A percentile compares a stretch with the other conserved stretches of the same genome.
Evolutionary conservation across 1,140 invertebrate genomes (phyloP).

Genomic region (Pogonomyrmex barbatus): DNA sequence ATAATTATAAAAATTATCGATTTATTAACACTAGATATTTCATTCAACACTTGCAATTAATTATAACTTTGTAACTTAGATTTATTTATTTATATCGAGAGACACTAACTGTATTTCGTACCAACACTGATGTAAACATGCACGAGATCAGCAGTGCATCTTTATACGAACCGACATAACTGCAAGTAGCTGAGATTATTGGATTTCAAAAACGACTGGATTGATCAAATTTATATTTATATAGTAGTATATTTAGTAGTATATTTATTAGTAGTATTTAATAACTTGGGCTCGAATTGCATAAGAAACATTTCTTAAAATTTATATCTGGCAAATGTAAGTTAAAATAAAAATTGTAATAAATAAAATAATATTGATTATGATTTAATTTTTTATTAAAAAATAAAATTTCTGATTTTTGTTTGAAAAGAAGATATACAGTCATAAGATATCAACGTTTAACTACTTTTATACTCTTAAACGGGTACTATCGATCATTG

Average conservation of each 20-base stretch:
- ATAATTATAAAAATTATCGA: neutral
- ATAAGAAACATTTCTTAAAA: too few relatives aligned
- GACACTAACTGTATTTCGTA: too few relatives aligned
- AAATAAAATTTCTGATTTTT: neutral
- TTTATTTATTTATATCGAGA: neutral
- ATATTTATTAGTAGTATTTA: too few relatives aligned
- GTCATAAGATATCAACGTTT: neutral
- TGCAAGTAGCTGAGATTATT: too few relatives aligned
- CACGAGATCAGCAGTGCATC: too few relatives aligned
- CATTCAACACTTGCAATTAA: neutral
- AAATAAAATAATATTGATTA: neutral
- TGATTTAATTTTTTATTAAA: neutral
- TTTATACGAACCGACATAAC: too few relatives aligned
- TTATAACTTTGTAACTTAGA: neutral
- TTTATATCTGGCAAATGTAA: neutral
- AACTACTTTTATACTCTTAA: slow-evolving; percentile 5
- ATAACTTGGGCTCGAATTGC: too few relatives aligned
- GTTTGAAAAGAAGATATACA: neutral
- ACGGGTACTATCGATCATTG: slow-evolving; percentile 8
- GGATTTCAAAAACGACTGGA: too few relatives aligned
- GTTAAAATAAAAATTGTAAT: neutral
- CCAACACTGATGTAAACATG: too few relatives aligned
- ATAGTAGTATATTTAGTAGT: too few relatives aligned
- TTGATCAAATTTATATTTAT: too few relatives aligned
- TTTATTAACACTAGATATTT: slow-evolving; percentile 8